phyloP scores from a whole-genome alignment of 37 sponge, comb jelly and placozoan species.

The Halisarca cf. caerulea region DNA sequence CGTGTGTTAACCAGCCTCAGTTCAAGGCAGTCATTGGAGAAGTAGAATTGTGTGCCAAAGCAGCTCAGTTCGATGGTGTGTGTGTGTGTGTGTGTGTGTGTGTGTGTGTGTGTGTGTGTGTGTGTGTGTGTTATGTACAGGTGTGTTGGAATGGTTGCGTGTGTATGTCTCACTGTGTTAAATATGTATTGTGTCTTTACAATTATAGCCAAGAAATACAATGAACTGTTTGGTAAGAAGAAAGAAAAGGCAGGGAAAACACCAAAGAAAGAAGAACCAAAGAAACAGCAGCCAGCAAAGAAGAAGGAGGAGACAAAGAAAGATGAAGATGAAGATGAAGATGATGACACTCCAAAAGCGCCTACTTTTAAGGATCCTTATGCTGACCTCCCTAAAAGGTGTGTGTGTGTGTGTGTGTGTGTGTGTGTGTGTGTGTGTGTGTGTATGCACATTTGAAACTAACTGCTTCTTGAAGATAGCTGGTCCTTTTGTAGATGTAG shows the following conservation, averaged over 20 bases:
- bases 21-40: slow-evolving; percentile 82
- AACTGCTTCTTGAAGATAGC: too few species aligned
- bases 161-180: too few species aligned
- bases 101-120: slow-evolving; percentile 8
- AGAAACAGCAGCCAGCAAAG: too few species aligned
- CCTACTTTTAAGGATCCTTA: slow-evolving; percentile 83
- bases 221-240: slow-evolving; percentile 74
- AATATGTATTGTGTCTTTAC: neutral
- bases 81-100: neutral
- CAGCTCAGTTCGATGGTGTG: slow-evolving; percentile 93
- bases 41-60: slow-evolving; percentile 76
- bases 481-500: too few species aligned
- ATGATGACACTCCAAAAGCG: slow-evolving; percentile 56
- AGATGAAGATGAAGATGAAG: slow-evolving; percentile 56
- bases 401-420: neutral
- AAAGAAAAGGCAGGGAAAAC: slow-evolving; percentile 55
- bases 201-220: slow-evolving; percentile 72
- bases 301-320: slow-evolving; percentile 53
- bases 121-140: neutral
- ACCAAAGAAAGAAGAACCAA: slow-evolving; percentile 25
- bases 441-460: neutral
- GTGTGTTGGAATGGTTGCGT: neutral
- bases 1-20: slow-evolving; percentile 93
- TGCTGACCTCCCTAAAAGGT: slow-evolving; percentile 73
- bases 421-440: slow-evolving; percentile 4